Evolutionary conservation across 2,888 invertebrate genomes (phyloP).

Genomic region (Stenodera caucasica): DNA sequence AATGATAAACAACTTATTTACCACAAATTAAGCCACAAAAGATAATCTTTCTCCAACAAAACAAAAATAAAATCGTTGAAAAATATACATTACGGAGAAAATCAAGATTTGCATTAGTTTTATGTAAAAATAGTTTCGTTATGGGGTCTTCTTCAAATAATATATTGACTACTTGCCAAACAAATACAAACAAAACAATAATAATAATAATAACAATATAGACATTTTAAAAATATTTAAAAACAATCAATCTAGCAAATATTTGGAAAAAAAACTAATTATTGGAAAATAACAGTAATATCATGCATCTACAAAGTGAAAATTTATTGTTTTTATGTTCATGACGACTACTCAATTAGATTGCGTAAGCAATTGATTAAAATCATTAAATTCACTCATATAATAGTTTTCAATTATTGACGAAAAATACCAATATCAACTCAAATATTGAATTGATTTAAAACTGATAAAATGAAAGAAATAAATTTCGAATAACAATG

Average conservation of each 20-base stretch:
- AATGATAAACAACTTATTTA: conserved; percentile 1
- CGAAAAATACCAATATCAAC: no score
- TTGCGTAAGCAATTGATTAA: neutral
- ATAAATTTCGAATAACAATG: conserved; percentile 15
- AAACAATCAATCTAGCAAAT: neutral
- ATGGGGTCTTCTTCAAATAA: neutral
- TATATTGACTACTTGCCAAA: neutral
- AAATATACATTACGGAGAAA: neutral
- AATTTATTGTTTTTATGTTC: neutral
- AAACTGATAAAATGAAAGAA: no score
- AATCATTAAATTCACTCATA: neutral
- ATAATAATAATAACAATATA: neutral
- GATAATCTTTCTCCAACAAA: neutral
- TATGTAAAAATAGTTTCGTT: neutral
- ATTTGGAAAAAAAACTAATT: no score
- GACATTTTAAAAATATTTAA: neutral
- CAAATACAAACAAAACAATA: conserved; percentile 6
- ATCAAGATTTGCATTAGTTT: neutral
- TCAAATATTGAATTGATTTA: no score
- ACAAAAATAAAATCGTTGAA: neutral
- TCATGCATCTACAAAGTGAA: neutral
- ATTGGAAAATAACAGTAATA: neutral
- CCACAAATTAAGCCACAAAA: neutral
- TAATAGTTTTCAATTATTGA: neutral
- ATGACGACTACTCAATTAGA: neutral